phyloP scores from a whole-genome alignment of 2,888 invertebrate species.

The Hirtodrosophila histrioides region DNA sequence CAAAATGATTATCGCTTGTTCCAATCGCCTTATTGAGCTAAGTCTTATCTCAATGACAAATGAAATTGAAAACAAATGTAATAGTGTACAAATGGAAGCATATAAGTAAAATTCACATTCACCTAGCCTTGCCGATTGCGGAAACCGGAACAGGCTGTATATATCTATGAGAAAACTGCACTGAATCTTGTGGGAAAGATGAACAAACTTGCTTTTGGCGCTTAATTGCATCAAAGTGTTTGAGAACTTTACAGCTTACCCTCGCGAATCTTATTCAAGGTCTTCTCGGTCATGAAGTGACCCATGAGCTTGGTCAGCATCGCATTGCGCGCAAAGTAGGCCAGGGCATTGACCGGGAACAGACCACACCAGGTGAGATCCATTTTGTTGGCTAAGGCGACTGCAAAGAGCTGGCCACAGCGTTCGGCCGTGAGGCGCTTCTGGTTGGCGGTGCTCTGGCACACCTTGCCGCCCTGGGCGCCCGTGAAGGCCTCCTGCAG shows the following conservation, averaged over 20 bases:
- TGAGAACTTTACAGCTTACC: constrained; percentile 66
- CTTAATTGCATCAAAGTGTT: neutral
- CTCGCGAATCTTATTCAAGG: constrained; percentile 77
- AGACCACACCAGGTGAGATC: constrained; percentile 89
- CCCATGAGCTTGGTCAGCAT: constrained; percentile 64
- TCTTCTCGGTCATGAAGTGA: constrained; percentile 66
- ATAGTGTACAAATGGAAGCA: no score
- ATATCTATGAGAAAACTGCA: no score
- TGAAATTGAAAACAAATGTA: no score
- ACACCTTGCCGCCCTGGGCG: constrained; percentile 85
- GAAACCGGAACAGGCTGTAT: no score
- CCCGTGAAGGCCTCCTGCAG: constrained; percentile 89
- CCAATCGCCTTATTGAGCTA: no score
- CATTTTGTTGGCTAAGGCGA: constrained; percentile 87
- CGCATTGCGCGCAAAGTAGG: constrained; percentile 87
- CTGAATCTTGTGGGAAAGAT: no score
- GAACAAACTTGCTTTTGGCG: neutral
- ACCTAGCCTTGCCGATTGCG: no score
- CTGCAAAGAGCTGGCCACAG: constrained; percentile 86
- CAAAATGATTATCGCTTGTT: no score
- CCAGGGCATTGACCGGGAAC: constrained; percentile 87
- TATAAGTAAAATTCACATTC: no score
- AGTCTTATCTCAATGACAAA: no score
- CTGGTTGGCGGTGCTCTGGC: constrained; percentile 83
- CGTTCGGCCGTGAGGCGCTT: constrained; percentile 86